Evolutionary conservation across 2,113 vertebrate genomes (phyloP), one percentile per base, ranked within the genome.

Genomic region (Proteles cristata): DNA sequence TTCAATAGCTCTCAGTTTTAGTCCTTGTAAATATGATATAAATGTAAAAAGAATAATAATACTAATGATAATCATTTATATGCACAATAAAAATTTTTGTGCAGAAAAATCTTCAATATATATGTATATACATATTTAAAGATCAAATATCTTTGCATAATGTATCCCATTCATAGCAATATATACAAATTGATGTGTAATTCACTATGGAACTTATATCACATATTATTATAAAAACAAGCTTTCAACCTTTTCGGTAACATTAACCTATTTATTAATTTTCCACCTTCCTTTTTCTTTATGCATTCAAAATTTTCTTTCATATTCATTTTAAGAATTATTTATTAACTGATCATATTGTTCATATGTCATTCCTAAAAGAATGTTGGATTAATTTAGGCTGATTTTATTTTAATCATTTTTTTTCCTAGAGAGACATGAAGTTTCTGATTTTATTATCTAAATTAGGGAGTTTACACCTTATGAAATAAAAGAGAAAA

Each of bases 61-160:
- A 33, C 92, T 98, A 98, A 97, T 96, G 84, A 93, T 96, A 97
- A 97, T 97, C 86, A 98, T 98, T 98, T 97, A 97, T 68, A 97
- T 28, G 63, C 91, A 16, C 39, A 84, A 91, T 96, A 90, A 97
- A 97, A 98, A 95, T 98, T 98, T 98, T 97, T 98, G 26, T 63
- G 95, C 31, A 96, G 84, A 93, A 97, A 97, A 96, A 94, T 97
- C 77, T 97, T 97, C 95, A 97, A 96, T 88, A 68, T 87, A 90
- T 92, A 90, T 98, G 97, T 94, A 96, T 88, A 68, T 87, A 90
- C 90, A 90, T 98, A 97, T 94, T 96, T 96, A 98, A 98, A 97
- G 94, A 97, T 97, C 96, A 96, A 90, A 69, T 39, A 73, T 25
- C 11, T 93, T 90, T 92, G 11, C 10, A 96, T 94, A 98, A 97